These are phyloP conservation scores for Gandaritis pyraliata DNA, from an alignment of 2,888 invertebrate genomes.

Conservation along the genomic window DNA sequence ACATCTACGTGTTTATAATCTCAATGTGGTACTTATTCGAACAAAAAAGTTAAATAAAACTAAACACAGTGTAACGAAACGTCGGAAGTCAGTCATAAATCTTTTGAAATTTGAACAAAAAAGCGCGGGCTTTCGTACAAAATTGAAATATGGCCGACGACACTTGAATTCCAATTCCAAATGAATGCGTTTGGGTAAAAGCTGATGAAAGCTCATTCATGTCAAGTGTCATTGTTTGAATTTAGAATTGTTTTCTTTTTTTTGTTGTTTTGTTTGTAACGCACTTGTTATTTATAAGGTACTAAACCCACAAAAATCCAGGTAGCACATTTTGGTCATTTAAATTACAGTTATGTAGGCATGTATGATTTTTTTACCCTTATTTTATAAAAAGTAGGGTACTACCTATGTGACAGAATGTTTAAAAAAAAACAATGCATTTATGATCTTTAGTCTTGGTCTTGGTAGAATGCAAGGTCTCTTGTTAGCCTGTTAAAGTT, in stretches of 20 bases:
- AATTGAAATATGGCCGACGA: conserved; percentile 47
- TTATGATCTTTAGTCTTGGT: not conserved
- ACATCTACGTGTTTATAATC: conserved; percentile 45
- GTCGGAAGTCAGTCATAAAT: conserved; percentile 68
- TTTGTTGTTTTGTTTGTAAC: conserved; percentile 26
- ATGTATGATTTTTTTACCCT: too few species aligned
- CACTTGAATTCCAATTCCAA: conserved; percentile 41
- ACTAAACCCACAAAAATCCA: conserved; percentile 18
- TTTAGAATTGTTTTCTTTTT: conserved; percentile 36
- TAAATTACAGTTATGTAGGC: not conserved
- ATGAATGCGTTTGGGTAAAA: conserved; percentile 44
- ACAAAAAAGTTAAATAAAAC: conserved; percentile 45
- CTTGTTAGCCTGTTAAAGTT: not conserved
- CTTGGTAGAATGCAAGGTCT: conserved; percentile 10
- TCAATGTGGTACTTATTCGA: conserved; percentile 43
- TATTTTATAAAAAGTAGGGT: too few species aligned
- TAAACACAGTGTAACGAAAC: conserved; percentile 46
- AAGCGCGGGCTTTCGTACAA: conserved; percentile 48
- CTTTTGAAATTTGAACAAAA: conserved; percentile 59
- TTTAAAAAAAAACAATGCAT: too few species aligned
- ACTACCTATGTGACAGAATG: too few species aligned
- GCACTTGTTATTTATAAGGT: conserved; percentile 35
- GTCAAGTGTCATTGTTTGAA: conserved; percentile 40
- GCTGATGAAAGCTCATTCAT: conserved; percentile 44
- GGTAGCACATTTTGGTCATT: conserved; percentile 19